Percentiles rank a stretch among this genome's conserved stretches.
Conservation (phyloP, 2,113 vertebrate species). For the Chlorodrepanis virens region DNA sequence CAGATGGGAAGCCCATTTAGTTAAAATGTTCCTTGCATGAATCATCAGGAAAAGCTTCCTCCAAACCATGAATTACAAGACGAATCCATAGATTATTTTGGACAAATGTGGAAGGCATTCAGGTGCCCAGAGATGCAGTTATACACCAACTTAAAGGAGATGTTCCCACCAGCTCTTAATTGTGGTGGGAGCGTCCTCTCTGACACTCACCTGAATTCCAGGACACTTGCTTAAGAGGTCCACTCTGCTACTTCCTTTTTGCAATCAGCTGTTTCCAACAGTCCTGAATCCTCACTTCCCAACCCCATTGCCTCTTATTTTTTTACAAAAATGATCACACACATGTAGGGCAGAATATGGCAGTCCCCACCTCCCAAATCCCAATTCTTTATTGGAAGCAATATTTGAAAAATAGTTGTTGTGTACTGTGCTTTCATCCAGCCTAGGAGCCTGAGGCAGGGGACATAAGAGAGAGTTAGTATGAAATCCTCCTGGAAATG, state of each 20-base stretch:
- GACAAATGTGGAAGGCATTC: neutral
- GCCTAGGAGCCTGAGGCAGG: slow-evolving; percentile 50
- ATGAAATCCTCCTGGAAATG: slow-evolving; percentile 42
- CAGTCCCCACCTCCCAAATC: slow-evolving; percentile 16
- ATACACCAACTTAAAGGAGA: neutral
- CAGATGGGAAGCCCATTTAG: neutral
- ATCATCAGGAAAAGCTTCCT: slow-evolving; percentile 11
- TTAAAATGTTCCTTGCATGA: neutral
- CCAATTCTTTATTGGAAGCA: slow-evolving; percentile 30
- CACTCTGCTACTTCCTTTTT: slow-evolving; percentile 12
- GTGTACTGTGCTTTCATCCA: slow-evolving; percentile 49
- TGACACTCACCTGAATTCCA: slow-evolving; percentile 57
- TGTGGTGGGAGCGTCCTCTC: neutral
- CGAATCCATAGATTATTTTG: neutral
- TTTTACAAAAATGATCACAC: neutral
- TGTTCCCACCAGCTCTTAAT: neutral
- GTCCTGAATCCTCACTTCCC: neutral
- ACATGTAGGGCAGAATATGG: neutral
- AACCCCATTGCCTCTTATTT: neutral
- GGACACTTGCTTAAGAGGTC: slow-evolving; percentile 21
- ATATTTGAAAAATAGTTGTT: slow-evolving; percentile 18
- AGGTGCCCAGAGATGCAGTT: neutral
- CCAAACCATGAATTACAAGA: neutral
- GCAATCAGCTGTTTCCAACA: slow-evolving; percentile 4
- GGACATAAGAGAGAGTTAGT: slow-evolving; percentile 61